Conservation (phyloP, 2,888 invertebrate genomes). For the Mesochorus sp. region DNA sequence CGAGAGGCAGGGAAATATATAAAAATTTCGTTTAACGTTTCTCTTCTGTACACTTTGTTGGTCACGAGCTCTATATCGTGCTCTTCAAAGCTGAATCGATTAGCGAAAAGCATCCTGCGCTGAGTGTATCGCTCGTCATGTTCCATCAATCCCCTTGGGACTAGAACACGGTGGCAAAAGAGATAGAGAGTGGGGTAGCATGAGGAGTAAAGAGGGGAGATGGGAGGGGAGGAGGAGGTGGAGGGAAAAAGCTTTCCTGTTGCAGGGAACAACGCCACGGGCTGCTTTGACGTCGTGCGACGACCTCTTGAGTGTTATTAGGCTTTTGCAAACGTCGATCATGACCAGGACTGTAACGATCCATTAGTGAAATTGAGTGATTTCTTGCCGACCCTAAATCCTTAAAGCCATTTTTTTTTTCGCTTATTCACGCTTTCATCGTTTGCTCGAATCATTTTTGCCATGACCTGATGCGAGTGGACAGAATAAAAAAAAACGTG, state of each 20-base stretch:
- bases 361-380: slow-evolving; percentile 51
- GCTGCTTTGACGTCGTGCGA: slow-evolving; percentile 28
- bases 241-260: slow-evolving; percentile 24
- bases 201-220: neutral
- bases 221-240: neutral
- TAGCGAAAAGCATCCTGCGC: slow-evolving; percentile 15
- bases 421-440: no score
- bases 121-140: slow-evolving; percentile 39
- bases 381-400: neutral
- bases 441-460: no score
- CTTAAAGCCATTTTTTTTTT: no score
- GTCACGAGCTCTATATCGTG: neutral
- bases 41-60: neutral
- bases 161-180: neutral
- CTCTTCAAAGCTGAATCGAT: slow-evolving; percentile 33
- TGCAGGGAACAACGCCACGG: slow-evolving; percentile 10
- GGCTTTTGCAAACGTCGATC: slow-evolving; percentile 34
- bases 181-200: neutral
- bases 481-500: no score
- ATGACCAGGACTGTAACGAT: slow-evolving; percentile 13
- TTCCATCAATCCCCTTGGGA: slow-evolving; percentile 24
- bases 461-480: no score
- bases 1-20: no score
- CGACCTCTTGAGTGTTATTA: slow-evolving; percentile 42
- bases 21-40: neutral